Evolutionary conservation across 2,888 invertebrate genomes (phyloP).

Genomic region (Agonopterix alstromeriana): DNA sequence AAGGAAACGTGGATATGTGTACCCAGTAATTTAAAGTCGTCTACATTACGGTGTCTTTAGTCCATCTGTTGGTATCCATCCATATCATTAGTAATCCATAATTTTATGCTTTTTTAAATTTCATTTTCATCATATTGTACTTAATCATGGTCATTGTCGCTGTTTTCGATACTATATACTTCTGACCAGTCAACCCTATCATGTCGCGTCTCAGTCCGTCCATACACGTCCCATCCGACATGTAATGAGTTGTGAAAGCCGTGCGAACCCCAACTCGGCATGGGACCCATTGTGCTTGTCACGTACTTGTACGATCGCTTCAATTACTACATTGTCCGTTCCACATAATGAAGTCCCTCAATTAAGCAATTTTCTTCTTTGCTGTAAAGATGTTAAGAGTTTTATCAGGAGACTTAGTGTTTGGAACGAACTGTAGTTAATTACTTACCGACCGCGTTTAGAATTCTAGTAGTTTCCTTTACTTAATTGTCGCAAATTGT

Average conservation of each 20-base stretch:
- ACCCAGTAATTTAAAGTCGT: no score
- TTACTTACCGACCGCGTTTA: conserved; percentile 4
- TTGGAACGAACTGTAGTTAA: neutral
- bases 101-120: no score
- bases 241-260: conserved; percentile 61
- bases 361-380: no score
- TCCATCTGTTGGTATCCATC: no score
- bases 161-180: no score
- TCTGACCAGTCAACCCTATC: neutral
- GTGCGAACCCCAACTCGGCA: conserved; percentile 47
- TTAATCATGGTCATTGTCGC: no score
- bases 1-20: no score
- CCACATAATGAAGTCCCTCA: neutral
- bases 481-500: conserved; percentile 21
- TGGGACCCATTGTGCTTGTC: conserved; percentile 48
- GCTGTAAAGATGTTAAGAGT: no score
- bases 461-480: conserved; percentile 1
- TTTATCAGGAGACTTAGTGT: no score
- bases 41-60: no score
- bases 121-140: no score
- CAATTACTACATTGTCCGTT: conserved; percentile 32
- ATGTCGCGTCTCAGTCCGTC: conserved; percentile 23
- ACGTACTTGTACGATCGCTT: conserved; percentile 32
- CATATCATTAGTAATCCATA: no score
- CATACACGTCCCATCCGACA: conserved; percentile 45